Evolutionary conservation across 1,140 invertebrate genomes (phyloP).

Genomic region (Araneus ventricosus): DNA sequence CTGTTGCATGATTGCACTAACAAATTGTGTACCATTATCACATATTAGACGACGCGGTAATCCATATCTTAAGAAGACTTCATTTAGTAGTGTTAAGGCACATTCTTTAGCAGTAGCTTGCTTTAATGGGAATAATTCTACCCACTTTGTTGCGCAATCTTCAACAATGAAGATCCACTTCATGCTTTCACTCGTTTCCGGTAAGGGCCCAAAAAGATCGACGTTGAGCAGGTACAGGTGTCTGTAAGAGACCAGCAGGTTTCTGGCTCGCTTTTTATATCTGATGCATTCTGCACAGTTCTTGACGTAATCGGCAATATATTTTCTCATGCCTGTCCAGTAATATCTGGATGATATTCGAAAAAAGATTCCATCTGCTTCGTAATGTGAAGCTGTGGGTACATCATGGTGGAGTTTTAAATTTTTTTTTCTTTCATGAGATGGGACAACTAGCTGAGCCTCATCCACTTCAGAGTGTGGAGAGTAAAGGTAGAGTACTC

Average conservation of each 20-base stretch:
- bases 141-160: background rate
- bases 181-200: background rate
- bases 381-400: background rate
- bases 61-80: conserved; percentile 58
- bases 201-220: background rate
- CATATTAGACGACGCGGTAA: background rate
- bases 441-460: conserved; percentile 62
- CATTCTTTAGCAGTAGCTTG: conserved; percentile 45
- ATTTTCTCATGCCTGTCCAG: no score
- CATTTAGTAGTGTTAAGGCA: conserved; percentile 8
- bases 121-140: conserved; percentile 12
- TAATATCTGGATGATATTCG: no score
- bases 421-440: conserved; percentile 56
- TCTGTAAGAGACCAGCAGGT: background rate
- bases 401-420: conserved; percentile 43
- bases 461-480: no score
- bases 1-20: no score
- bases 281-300: no score
- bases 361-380: conserved; percentile 72
- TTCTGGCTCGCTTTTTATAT: background rate
- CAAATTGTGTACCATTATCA: no score
- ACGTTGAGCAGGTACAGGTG: background rate
- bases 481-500: no score
- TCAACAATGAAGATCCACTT: background rate
- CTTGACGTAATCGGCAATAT: no score